A percentile compares a stretch with the other conserved stretches of the same genome.
These are phyloP conservation scores for Montifringilla adamsi DNA, from an alignment of 2,113 vertebrate genomes.

Conservation along the genomic window DNA sequence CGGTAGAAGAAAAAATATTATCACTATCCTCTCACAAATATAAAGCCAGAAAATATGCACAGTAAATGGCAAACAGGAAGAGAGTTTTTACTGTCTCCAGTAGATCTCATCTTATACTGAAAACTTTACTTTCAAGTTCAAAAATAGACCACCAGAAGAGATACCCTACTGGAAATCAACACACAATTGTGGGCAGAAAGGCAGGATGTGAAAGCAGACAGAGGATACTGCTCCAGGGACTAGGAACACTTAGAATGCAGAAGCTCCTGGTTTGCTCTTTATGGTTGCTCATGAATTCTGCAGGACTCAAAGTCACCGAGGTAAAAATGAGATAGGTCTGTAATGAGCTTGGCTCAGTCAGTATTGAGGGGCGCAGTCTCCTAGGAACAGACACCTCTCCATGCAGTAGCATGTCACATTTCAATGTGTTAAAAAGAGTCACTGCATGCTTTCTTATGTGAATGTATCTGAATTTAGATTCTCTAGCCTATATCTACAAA, in stretches of 20 bases:
- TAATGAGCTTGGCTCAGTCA: not conserved
- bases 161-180: not conserved
- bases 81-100: not conserved
- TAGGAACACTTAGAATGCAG: not conserved
- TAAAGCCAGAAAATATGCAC: not conserved
- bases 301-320: not conserved
- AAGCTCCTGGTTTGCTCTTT: not conserved
- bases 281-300: not conserved
- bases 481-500: not conserved
- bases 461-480: slow-evolving; percentile 29
- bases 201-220: not conserved
- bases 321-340: not conserved
- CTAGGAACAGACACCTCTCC: slow-evolving; percentile 7
- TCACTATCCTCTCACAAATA: not conserved
- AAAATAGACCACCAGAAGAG: not conserved
- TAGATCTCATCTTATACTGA: not conserved
- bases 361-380: not conserved
- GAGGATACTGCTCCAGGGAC: not conserved
- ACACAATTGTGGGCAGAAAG: not conserved
- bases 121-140: not conserved
- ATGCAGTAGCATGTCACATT: not conserved
- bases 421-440: slow-evolving; percentile 5
- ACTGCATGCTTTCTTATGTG: not conserved
- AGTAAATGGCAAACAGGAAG: not conserved
- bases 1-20: not conserved